Conservation (phyloP, 2,888 invertebrate genomes). For the Ichneumoninae sp. region DNA sequence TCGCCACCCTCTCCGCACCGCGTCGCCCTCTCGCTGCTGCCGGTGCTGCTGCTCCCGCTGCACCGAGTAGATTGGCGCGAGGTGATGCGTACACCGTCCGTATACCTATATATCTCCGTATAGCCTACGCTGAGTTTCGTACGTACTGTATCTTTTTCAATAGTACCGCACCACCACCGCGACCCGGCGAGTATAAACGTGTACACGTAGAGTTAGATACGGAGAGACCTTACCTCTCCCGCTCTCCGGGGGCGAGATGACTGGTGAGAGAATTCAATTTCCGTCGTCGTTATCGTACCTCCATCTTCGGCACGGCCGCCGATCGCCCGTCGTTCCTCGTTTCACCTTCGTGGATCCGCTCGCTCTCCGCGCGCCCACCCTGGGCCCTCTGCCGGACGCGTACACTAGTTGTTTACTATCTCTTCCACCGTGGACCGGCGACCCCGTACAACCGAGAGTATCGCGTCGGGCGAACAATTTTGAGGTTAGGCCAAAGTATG, state of each 20-base stretch:
- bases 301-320: conserved; percentile 77
- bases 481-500: not conserved
- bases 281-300: conserved; percentile 80
- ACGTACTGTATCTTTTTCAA: conserved; percentile 6
- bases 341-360: conserved; percentile 59
- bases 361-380: conserved; percentile 37
- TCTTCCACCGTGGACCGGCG: not conserved
- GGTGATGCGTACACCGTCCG: conserved; percentile 24
- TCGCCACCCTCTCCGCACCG: conserved; percentile 65
- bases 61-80: conserved; percentile 46
- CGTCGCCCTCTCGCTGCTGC: conserved; percentile 69
- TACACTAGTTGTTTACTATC: conserved; percentile 9
- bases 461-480: not conserved
- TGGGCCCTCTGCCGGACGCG: not conserved
- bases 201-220: conserved; percentile 22
- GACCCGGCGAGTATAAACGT: conserved; percentile 6
- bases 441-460: not conserved
- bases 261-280: conserved; percentile 83
- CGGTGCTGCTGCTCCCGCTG: conserved; percentile 59
- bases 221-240: not conserved
- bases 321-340: conserved; percentile 72
- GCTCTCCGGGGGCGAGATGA: conserved; percentile 71
- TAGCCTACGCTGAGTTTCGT: not conserved
- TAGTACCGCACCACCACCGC: not conserved
- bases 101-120: not conserved